Conservation (phyloP, 2,113 vertebrate genomes). For the Syngnathus floridae region DNA sequence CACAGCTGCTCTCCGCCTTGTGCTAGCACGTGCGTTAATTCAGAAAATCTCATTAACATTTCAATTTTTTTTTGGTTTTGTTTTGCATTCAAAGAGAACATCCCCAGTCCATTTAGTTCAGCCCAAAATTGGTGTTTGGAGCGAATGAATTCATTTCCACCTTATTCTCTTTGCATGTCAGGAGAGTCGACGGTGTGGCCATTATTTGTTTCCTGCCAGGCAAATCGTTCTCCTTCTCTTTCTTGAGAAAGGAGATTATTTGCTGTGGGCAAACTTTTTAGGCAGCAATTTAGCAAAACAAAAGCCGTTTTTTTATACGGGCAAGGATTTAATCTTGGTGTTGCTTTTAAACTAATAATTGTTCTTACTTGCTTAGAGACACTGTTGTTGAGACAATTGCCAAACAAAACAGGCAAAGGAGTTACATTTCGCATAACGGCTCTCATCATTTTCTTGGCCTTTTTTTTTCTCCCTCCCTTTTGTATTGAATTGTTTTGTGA, state of each 20-base stretch:
- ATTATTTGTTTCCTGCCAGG: constrained; percentile 41
- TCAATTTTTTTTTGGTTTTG: constrained; percentile 21
- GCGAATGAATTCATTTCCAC: constrained; percentile 34
- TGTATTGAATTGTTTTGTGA: constrained; percentile 58
- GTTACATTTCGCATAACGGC: background rate
- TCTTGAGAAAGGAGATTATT: constrained; percentile 28
- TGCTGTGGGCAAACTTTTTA: constrained; percentile 19
- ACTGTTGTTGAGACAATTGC: no score
- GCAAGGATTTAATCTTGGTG: background rate
- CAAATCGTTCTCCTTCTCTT: constrained; percentile 27
- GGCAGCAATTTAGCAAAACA: background rate
- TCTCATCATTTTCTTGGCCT: background rate
- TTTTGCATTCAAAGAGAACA: constrained; percentile 9
- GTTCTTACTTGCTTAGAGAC: no score
- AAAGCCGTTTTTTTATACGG: no score
- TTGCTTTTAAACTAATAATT: background rate
- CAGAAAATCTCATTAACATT: constrained; percentile 24
- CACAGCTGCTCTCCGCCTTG: constrained; percentile 2
- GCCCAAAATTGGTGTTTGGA: constrained; percentile 28
- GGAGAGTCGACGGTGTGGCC: constrained; percentile 30
- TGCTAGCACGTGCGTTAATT: background rate
- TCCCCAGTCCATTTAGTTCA: constrained; percentile 1
- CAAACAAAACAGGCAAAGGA: no score
- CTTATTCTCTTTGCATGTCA: constrained; percentile 32
- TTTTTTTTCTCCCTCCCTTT: constrained; percentile 1